A percentile compares a stretch with the other conserved stretches of the same genome.
phyloP scores from a whole-genome alignment of 2,113 vertebrate genomes.

The Pogona vitticeps region DNA sequence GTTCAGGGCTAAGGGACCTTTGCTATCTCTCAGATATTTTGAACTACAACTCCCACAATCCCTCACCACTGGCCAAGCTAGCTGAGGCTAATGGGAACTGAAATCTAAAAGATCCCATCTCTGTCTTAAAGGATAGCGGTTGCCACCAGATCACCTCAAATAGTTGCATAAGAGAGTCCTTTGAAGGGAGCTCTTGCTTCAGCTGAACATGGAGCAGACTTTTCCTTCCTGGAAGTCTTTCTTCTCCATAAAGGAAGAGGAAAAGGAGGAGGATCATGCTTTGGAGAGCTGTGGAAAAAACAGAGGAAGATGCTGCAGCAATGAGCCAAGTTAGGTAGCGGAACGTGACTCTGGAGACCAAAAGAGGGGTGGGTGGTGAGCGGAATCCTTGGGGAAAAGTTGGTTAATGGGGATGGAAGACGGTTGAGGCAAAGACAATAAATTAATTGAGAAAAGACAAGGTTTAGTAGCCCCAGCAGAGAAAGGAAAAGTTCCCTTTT shows the following conservation, averaged over 20 bases:
- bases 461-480: too few species aligned
- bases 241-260: background rate
- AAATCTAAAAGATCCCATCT: background rate
- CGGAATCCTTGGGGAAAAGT: background rate
- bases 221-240: background rate
- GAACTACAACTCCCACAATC: background rate
- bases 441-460: background rate
- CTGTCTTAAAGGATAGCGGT: background rate
- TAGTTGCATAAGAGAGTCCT: background rate
- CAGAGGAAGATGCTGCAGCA: background rate
- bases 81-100: background rate
- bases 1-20: background rate
- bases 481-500: too few species aligned
- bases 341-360: background rate
- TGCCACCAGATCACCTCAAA: background rate
- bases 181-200: background rate
- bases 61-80: background rate
- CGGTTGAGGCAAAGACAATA: too few species aligned
- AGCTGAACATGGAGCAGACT: background rate
- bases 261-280: background rate
- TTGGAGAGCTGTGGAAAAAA: background rate
- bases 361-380: background rate
- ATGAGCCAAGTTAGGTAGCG: background rate
- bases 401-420: background rate
- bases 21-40: background rate